Evolutionary conservation across 2,888 invertebrate species (phyloP).

Genomic region (Dexiosoma caninum): DNA sequence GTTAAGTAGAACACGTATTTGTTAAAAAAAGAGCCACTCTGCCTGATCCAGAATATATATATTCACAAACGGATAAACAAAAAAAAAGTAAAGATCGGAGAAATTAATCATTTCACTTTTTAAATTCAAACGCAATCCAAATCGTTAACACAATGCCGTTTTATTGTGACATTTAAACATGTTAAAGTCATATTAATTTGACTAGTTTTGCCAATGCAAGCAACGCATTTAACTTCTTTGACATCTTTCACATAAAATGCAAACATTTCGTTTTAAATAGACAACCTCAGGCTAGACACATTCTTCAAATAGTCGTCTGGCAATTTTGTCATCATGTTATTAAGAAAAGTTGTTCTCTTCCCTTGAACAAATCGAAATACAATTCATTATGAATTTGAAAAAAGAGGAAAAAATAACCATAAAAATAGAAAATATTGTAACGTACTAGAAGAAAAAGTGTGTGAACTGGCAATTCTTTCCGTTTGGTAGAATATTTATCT

Average conservation of each 20-base stretch:
- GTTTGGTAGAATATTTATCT: conserved; percentile 60
- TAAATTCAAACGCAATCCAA: neutral
- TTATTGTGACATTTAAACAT: neutral
- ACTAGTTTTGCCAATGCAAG: neutral
- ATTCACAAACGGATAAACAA: too few species aligned
- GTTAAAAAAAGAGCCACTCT: too few species aligned
- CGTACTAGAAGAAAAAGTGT: conserved; percentile 29
- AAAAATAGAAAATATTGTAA: neutral
- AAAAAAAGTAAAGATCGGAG: too few species aligned
- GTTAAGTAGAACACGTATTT: too few species aligned
- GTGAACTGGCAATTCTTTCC: conserved; percentile 52
- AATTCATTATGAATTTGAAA: conserved; percentile 32
- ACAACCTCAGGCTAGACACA: conserved; percentile 35
- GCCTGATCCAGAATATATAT: too few species aligned
- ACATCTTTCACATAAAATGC: conserved; percentile 19
- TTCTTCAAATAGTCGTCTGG: conserved; percentile 2
- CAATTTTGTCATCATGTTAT: conserved; percentile 35
- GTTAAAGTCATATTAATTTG: conserved; percentile 9
- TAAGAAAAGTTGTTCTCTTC: conserved; percentile 1
- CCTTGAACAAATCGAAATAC: neutral
- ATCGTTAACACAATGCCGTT: too few species aligned
- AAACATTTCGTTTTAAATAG: conserved; percentile 15
- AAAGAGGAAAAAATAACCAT: neutral
- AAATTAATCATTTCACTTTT: too few species aligned
- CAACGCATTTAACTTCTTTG: neutral